phyloP scores from a whole-genome alignment of 2,113 vertebrate species.

The Anoura caudifer region DNA sequence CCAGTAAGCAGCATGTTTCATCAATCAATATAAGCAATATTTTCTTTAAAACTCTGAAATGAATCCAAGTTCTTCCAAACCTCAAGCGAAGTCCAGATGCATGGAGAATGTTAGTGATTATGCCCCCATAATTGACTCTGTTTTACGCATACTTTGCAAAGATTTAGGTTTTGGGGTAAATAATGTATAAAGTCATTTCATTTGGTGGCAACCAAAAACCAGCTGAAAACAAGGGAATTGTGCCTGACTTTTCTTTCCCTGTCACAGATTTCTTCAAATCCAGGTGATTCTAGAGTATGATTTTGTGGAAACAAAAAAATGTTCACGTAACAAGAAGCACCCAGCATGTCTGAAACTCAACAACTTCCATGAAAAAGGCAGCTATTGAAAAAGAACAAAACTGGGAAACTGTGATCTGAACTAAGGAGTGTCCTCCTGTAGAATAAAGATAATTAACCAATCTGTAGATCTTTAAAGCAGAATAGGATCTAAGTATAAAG shows the following conservation, averaged over 20 bases:
- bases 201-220: slow-evolving; percentile 22
- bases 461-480: background rate
- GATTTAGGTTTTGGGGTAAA: slow-evolving; percentile 39
- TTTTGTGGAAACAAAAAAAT: background rate
- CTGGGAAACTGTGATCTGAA: background rate
- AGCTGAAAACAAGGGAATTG: background rate
- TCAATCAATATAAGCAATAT: slow-evolving; percentile 59
- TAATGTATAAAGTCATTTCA: slow-evolving; percentile 4
- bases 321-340: background rate
- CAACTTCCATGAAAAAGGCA: background rate
- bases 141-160: slow-evolving; percentile 42
- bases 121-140: slow-evolving; percentile 4
- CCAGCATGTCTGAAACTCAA: background rate
- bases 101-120: slow-evolving; percentile 59
- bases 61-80: slow-evolving; percentile 62
- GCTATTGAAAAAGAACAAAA: background rate
- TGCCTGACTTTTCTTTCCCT: background rate
- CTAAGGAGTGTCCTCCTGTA: background rate
- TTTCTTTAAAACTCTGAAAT: slow-evolving; percentile 67
- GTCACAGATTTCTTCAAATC: background rate
- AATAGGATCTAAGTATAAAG: background rate
- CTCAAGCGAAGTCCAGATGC: slow-evolving; percentile 51
- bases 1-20: slow-evolving; percentile 55
- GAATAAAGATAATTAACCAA: background rate
- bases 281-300: background rate